A percentile compares a stretch with the other conserved stretches of the same genome.
Evolutionary conservation across 1,140 invertebrate species (phyloP).

Genomic region (Drosophila melanica): DNA sequence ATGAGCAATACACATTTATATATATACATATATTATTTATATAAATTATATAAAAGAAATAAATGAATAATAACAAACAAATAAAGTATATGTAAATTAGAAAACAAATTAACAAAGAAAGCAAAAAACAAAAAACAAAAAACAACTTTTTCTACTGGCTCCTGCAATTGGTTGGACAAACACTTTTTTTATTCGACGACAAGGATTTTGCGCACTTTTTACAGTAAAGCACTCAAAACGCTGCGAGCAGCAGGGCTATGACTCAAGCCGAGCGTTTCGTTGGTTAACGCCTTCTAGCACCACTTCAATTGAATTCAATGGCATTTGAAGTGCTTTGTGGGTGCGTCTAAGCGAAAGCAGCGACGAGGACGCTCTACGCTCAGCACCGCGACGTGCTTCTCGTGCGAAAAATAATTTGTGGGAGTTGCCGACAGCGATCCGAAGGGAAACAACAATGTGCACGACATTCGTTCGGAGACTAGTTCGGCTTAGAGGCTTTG

Average conservation of each 20-base stretch:
- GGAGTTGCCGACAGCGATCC: conserved; percentile 57
- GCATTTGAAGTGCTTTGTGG: conserved; percentile 67
- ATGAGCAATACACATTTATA: conserved; percentile 48
- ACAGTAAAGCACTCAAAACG: conserved; percentile 51
- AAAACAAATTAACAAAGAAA: conserved; percentile 32
- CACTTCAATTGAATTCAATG: conserved; percentile 62
- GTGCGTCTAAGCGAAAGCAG: conserved; percentile 67
- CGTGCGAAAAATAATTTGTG: conserved; percentile 56
- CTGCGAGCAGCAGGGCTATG: conserved; percentile 12
- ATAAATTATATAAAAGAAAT: conserved; percentile 14
- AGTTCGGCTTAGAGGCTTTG: conserved; percentile 34
- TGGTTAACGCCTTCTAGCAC: conserved; percentile 77
- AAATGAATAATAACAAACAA: conserved; percentile 24
- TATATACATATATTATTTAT: conserved; percentile 31
- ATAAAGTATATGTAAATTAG: conserved; percentile 28
- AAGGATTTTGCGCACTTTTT: conserved; percentile 79
- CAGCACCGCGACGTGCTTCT: conserved; percentile 15
- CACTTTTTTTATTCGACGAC: conserved; percentile 76
- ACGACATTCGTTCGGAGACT: conserved; percentile 26
- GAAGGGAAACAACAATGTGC: conserved; percentile 24
- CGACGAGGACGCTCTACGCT: conserved; percentile 24
- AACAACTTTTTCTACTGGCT: conserved; percentile 39
- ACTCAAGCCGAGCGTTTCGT: conserved; percentile 60
- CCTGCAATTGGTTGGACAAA: conserved; percentile 66
- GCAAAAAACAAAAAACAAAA: conserved; percentile 5